Conservation (phyloP, 2,113 vertebrate species). For the Camelus dromedarius region DNA sequence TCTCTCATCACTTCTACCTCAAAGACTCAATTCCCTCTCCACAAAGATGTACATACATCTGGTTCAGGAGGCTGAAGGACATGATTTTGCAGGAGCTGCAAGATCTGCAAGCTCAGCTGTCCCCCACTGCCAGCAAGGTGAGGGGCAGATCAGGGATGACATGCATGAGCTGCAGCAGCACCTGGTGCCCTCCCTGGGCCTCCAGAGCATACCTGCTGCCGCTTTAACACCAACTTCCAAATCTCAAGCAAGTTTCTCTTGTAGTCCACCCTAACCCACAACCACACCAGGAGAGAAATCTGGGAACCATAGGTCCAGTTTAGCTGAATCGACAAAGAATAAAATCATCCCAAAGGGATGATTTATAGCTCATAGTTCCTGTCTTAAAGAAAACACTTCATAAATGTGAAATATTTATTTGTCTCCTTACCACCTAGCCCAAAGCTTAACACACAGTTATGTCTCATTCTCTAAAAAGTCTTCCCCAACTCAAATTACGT, state of each 20-base stretch:
- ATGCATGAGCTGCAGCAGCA: neutral
- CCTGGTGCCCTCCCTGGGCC: neutral
- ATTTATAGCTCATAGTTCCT: neutral
- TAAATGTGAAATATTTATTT: slow-evolving; percentile 23
- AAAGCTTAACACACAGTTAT: neutral
- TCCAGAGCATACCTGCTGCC: neutral
- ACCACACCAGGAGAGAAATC: neutral
- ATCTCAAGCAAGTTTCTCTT: neutral
- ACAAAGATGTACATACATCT: neutral
- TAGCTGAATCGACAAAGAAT: neutral
- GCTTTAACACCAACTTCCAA: neutral
- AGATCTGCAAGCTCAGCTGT: neutral
- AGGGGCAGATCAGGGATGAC: accelerated
- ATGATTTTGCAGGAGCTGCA: neutral
- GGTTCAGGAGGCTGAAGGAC: neutral
- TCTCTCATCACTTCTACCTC: neutral
- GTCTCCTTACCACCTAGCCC: neutral
- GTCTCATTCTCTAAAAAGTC: slow-evolving; percentile 37
- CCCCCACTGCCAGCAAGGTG: neutral
- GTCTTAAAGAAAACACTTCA: neutral
- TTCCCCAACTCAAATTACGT: neutral
- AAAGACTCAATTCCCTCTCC: neutral
- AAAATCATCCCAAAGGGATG: neutral
- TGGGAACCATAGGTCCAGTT: neutral
- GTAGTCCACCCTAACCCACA: neutral